A percentile compares a stretch with the other conserved stretches of the same genome.
Evolutionary conservation across 2,797 vertebrate genomes (phyloP).

Genomic region (Antrozous pallidus): DNA sequence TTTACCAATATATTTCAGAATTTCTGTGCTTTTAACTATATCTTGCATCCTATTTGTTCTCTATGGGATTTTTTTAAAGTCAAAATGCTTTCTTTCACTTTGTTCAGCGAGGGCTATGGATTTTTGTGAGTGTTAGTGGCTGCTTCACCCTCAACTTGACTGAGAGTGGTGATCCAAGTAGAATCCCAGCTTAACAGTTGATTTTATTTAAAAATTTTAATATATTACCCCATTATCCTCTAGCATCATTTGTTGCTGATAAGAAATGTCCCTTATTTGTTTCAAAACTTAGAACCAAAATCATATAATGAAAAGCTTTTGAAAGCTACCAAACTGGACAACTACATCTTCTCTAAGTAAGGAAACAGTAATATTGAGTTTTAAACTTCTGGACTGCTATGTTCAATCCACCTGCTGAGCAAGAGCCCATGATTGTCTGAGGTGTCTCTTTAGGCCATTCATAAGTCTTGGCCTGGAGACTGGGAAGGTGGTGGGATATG

Average conservation of each 20-base stretch:
- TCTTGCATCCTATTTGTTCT: background rate
- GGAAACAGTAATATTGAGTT: background rate
- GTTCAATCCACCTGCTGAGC: background rate
- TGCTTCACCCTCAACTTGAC: background rate
- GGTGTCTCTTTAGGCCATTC: background rate
- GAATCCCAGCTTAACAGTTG: background rate
- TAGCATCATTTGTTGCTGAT: background rate
- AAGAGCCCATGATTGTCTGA: background rate
- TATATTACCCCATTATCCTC: background rate
- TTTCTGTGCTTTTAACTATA: background rate
- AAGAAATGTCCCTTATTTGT: background rate
- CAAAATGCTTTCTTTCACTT: background rate
- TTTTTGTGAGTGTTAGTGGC: background rate
- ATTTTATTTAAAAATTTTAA: background rate
- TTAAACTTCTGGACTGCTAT: background rate
- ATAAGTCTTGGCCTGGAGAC: background rate
- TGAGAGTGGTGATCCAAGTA: background rate
- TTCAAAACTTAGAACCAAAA: background rate
- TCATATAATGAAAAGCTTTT: conserved; percentile 13
- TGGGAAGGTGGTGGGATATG: too few species aligned
- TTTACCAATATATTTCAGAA: background rate
- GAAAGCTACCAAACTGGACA: background rate
- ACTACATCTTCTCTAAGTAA: background rate
- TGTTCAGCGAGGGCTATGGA: background rate
- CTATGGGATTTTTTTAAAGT: background rate